Base-by-base conservation (phyloP, 30 jellyfish, hydroid and myxozoan species). In the Aurelia aurita region DNA sequence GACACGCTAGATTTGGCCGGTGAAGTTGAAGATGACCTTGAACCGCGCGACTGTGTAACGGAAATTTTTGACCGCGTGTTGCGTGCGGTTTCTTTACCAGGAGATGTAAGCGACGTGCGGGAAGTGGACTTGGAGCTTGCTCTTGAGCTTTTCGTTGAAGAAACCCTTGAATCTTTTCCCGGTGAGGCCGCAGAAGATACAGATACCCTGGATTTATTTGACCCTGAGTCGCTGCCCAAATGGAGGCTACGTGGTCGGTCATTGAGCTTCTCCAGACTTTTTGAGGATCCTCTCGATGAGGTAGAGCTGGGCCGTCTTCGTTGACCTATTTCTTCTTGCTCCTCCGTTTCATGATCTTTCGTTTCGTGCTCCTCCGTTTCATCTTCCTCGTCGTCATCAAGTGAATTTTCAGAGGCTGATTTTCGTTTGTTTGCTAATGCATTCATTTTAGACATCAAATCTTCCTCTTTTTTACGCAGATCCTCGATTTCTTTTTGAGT, bases 401-500 rank as follows among this genome's bases (percentile, higher is more conserved):
- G 58, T 19, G 93, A 83, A 59, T 57, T 70, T 15, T 69, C 85
- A 0, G 93, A 70, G 5, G 66, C 67, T 19, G 93, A 70, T 58
- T 63, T 83, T n/a, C 82, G 77, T 88, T 74, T 85, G 51, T 54
- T 85, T 22, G 79, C 88, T 18, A 85, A 18, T 16, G 74, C 89
- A 46, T 62, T 73, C 85, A 85, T 85, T 63, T 74, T 85, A 44
- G 57, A 15, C 85, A 64, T 74, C 69, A 85, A 49, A 32, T 73
- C 89, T 74, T 85, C 89, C 67, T 85, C 95, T 69, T 58, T 63
- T 23, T 57, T 45, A 18, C 95, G 82, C 19, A 85, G 84, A 43
- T 74, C 89, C 25, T 85, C 95, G 80, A 85, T 85, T 63, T 85
- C 95, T 46, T 27, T 62, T 43, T 85, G 95, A 26, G 89, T 85